These are phyloP conservation scores for Lanius ludovicianus DNA, from an alignment of 2,113 vertebrate genomes.

Conservation along the genomic window DNA sequence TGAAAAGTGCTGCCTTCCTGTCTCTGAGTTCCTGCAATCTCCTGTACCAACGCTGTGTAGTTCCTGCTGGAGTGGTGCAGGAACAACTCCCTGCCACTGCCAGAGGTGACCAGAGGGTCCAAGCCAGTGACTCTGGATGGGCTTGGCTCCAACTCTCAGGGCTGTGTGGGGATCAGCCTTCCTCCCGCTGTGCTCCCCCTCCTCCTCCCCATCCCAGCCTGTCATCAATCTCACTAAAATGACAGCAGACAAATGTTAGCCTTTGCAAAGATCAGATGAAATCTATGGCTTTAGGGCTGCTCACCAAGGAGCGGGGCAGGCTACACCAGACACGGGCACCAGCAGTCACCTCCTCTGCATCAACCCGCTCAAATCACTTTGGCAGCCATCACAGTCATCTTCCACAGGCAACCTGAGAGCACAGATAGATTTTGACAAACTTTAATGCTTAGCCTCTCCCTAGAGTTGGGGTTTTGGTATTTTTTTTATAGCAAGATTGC, in stretches of 20 bases:
- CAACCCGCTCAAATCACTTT: constrained; percentile 66
- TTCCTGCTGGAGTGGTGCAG: constrained; percentile 41
- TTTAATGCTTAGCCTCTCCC: constrained; percentile 30
- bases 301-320: constrained; percentile 80
- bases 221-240: constrained; percentile 99
- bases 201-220: constrained; percentile 79
- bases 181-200: constrained; percentile 33
- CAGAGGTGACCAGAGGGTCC: not conserved
- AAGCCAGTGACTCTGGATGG: constrained; percentile 44
- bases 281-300: constrained; percentile 92
- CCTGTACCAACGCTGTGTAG: constrained; percentile 41
- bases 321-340: constrained; percentile 68
- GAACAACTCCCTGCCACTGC: not conserved
- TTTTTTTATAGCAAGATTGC: not conserved
- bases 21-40: constrained; percentile 22
- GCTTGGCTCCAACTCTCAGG: constrained; percentile 46
- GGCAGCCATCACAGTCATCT: constrained; percentile 67
- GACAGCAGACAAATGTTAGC: constrained; percentile 99
- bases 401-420: constrained; percentile 44
- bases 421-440: constrained; percentile 82
- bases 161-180: constrained; percentile 61
- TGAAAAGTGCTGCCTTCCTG: constrained; percentile 64
- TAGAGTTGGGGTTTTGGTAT: not conserved
- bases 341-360: constrained; percentile 70
- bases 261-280: constrained; percentile 99